Evolutionary conservation across 2,888 invertebrate genomes (phyloP), one percentile per base, ranked within the genome.

Genomic region (Apeira syringaria): DNA sequence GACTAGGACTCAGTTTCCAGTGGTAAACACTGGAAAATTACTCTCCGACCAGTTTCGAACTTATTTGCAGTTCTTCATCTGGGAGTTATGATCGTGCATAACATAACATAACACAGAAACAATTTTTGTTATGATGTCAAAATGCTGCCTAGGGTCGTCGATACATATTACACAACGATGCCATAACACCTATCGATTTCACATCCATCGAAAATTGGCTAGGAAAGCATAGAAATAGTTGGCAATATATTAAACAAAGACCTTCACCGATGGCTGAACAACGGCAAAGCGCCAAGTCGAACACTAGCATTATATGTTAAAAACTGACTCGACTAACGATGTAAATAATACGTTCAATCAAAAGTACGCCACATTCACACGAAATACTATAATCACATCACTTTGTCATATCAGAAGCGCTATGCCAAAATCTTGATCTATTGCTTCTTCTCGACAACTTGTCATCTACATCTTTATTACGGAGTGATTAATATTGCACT

Each of bases 211-310:
- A 60, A 46, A 59, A 53, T 76, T 77, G 76, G 77, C 77, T 56
- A 61, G 49, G 52, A 59, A 40, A 43, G 59, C 64, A 67, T 73
- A 64, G 58, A 73, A 78, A 79, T 78, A 75, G 72, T 80, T 81
- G 81, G 78, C 78, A 77, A 59, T 59, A 66, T 53, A 47, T 64
- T 64, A 64, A 64, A 64, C 61, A 60, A 47, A 70, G 68, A 71
- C 76, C 77, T 79, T 78, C 75, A 70, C 55, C 61, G 60, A 55
- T 62, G 50, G 60, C 53, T 59, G 47, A 56, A 50, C 56, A 57
- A 64, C 59, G 78, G 78, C 78, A 74, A 53, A 24, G 44, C 61
- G 80, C 78, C 80, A 77, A 78, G 50, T 68, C 64, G 54, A 61
- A 59, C 59, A 59, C 60, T n/a, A n/a, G 27, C 27, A 10, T 41